phyloP scores from a whole-genome alignment of 2,888 invertebrate species.

The Encarsia formosa region DNA sequence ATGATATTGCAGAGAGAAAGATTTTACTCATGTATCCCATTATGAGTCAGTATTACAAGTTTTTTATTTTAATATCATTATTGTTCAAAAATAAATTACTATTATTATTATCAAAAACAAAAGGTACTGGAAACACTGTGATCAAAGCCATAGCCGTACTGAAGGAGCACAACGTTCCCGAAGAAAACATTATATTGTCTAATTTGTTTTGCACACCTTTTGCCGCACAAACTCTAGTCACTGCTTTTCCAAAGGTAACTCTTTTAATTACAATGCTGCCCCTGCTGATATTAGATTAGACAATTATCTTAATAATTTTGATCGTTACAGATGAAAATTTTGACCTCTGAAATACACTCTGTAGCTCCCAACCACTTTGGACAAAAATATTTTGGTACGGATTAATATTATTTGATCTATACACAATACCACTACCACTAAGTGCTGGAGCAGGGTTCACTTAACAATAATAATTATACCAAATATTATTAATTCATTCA shows the following conservation, averaged over 20 bases:
- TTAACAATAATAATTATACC: background rate
- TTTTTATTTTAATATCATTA: constrained; percentile 11
- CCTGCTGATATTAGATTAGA: background rate
- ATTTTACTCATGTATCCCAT: constrained; percentile 98
- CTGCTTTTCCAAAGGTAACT: constrained; percentile 70
- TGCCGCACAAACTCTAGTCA: constrained; percentile 78
- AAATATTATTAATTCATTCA: background rate
- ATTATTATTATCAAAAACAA: background rate
- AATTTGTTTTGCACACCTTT: constrained; percentile 95
- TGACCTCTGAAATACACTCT: constrained; percentile 92
- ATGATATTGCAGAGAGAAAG: constrained; percentile 82
- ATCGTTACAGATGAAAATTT: constrained; percentile 74
- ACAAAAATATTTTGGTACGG: constrained; percentile 97
- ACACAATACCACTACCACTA: constrained; percentile 10
- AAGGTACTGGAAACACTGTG: constrained; percentile 91
- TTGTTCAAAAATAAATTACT: constrained; percentile 2
- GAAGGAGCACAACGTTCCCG: constrained; percentile 89
- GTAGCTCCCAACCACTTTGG: constrained; percentile 98
- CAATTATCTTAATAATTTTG: constrained; percentile 3
- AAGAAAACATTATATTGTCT: constrained; percentile 92
- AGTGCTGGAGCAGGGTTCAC: constrained; percentile 18
- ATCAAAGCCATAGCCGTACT: constrained; percentile 89
- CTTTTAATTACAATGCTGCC: constrained; percentile 5
- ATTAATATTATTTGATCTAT: constrained; percentile 55
- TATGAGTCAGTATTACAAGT: constrained; percentile 67